Evolutionary conservation across 2,888 invertebrate species (phyloP).

Genomic region (Troglohyphantes excavatus): DNA sequence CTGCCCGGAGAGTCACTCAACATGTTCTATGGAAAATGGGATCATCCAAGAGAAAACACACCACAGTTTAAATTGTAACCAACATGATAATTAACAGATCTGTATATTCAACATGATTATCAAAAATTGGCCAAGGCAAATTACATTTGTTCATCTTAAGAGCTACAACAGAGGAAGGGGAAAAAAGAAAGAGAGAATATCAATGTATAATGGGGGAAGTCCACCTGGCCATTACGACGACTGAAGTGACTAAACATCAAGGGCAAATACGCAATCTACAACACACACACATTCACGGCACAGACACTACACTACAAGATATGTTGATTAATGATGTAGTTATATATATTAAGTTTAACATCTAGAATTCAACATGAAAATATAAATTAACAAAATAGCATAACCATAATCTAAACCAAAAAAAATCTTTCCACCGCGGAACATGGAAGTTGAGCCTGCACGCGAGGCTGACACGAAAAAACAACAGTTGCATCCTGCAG

Average conservation of each 20-base stretch:
- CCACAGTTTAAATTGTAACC: slow-evolving; percentile 61
- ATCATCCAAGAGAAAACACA: slow-evolving; percentile 46
- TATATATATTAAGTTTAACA: slow-evolving; percentile 65
- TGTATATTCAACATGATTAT: slow-evolving; percentile 72
- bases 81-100: slow-evolving; percentile 75
- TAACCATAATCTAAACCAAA: slow-evolving; percentile 51
- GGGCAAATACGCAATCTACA: slow-evolving; percentile 40
- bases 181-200: slow-evolving; percentile 18
- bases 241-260: slow-evolving; percentile 63
- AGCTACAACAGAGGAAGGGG: not conserved
- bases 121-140: slow-evolving; percentile 72
- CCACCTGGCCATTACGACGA: slow-evolving; percentile 67
- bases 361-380: slow-evolving; percentile 64
- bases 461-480: slow-evolving; percentile 49
- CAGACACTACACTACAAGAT: slow-evolving; percentile 61
- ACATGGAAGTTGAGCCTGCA: slow-evolving; percentile 68
- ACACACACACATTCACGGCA: slow-evolving; percentile 39
- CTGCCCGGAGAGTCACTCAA: slow-evolving; percentile 33
- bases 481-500: slow-evolving; percentile 48
- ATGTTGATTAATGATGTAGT: slow-evolving; percentile 57
- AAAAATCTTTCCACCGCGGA: slow-evolving; percentile 4
- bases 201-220: slow-evolving; percentile 58
- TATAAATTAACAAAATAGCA: slow-evolving; percentile 62
- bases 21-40: slow-evolving; percentile 49
- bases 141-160: slow-evolving; percentile 53